A percentile compares a stretch with the other conserved stretches of the same genome.
Evolutionary conservation across 2,888 invertebrate genomes (phyloP).

Genomic region (Xestia rhomboidea): DNA sequence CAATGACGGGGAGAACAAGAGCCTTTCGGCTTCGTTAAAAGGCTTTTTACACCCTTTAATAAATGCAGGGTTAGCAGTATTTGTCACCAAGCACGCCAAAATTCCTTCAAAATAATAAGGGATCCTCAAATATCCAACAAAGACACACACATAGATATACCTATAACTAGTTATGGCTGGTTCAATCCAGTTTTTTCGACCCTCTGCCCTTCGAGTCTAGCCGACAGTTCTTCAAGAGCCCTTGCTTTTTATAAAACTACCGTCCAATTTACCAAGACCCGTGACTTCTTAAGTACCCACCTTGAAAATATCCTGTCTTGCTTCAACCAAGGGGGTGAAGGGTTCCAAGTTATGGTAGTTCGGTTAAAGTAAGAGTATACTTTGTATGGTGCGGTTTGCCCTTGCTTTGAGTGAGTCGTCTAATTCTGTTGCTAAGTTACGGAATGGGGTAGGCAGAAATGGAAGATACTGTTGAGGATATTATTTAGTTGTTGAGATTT

Average conservation of each 20-base stretch:
- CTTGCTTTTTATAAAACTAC: slow-evolving; percentile 83
- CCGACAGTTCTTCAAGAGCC: slow-evolving; percentile 83
- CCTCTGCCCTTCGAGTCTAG: slow-evolving; percentile 87
- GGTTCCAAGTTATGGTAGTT: slow-evolving; percentile 13
- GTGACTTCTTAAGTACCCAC: slow-evolving; percentile 37
- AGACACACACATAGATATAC: slow-evolving; percentile 19
- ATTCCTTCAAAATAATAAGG: slow-evolving; percentile 1
- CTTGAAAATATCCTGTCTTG: slow-evolving; percentile 7
- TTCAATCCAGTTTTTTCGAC: slow-evolving; percentile 84
- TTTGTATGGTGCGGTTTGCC: slow-evolving; percentile 71
- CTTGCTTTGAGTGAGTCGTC: slow-evolving; percentile 64
- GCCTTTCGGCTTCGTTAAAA: no score
- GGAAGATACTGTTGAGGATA: slow-evolving; percentile 7
- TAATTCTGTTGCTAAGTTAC: slow-evolving; percentile 72
- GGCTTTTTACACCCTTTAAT: no score
- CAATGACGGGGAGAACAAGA: no score
- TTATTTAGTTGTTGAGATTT: slow-evolving; percentile 13
- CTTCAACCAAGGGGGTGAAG: slow-evolving; percentile 33
- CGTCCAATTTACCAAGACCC: slow-evolving; percentile 73
- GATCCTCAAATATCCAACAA: slow-evolving; percentile 2
- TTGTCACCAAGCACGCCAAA: not conserved
- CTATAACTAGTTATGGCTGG: slow-evolving; percentile 49
- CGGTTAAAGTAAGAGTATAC: slow-evolving; percentile 69
- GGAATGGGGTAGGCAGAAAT: slow-evolving; percentile 41
- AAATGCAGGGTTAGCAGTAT: not conserved